These are phyloP conservation scores for Octomys mimax DNA, from an alignment of 2,797 vertebrate genomes.

Conservation along the genomic window DNA sequence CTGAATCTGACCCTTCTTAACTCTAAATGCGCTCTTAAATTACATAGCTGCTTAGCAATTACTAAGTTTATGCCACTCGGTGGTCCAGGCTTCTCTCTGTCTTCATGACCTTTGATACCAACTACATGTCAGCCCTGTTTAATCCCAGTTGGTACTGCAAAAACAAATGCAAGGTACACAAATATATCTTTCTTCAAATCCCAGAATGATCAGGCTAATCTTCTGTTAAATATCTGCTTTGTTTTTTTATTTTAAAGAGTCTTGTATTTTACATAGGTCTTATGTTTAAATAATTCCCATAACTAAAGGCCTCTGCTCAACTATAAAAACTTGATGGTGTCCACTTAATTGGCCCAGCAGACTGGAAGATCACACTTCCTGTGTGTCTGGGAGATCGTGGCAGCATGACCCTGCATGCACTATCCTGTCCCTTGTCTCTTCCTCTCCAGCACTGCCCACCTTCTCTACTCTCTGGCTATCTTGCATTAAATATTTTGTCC, in stretches of 20 bases:
- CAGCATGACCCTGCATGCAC: neutral
- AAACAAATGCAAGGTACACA: neutral
- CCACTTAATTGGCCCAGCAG: neutral
- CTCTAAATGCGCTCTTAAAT: neutral
- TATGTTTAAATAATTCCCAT: neutral
- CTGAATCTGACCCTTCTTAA: neutral
- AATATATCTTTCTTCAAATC: neutral
- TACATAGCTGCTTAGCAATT: neutral
- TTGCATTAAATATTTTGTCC: neutral
- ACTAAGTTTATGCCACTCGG: neutral
- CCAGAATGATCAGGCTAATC: neutral
- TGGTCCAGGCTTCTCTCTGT: neutral
- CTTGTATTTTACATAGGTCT: neutral
- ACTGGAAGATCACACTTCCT: neutral
- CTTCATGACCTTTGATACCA: slow-evolving; percentile 9
- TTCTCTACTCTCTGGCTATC: neutral
- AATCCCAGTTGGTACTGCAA: neutral
- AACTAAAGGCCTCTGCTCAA: neutral
- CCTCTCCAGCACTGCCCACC: neutral
- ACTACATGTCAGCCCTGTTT: neutral
- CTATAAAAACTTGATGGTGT: neutral
- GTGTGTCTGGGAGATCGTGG: neutral
- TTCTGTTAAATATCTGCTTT: neutral
- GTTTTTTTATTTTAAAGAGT: neutral
- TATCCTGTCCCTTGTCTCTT: neutral